These are phyloP conservation scores for Oopsacas minuta DNA, from an alignment of 37 sponge, comb jelly and placozoan genomes.

Conservation along the genomic window DNA sequence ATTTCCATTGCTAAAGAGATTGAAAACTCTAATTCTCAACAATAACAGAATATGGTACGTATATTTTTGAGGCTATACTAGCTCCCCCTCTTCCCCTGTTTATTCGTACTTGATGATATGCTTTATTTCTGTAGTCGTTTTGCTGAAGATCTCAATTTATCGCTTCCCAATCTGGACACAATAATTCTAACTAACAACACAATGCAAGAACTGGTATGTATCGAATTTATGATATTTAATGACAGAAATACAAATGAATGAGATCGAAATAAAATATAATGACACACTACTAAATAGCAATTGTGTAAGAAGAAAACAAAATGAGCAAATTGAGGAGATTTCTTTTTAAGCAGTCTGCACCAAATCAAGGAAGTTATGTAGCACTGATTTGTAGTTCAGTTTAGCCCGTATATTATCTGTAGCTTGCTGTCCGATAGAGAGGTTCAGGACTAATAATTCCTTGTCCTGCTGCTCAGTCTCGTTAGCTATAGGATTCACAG, in stretches of 20 bases:
- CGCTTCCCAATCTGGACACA: slow-evolving; percentile 54
- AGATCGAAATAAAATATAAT: background rate
- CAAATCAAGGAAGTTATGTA: background rate
- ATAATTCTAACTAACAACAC: slow-evolving; percentile 73
- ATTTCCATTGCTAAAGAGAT: slow-evolving; percentile 69
- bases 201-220: slow-evolving; percentile 65
- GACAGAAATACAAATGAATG: background rate
- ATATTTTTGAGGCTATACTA: background rate
- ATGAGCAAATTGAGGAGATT: background rate
- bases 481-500: background rate
- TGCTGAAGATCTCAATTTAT: slow-evolving; percentile 46
- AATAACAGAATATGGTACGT: slow-evolving; percentile 84
- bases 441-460: background rate
- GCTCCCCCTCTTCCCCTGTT: background rate
- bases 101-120: background rate
- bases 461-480: background rate
- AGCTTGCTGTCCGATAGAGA: background rate
- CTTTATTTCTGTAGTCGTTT: slow-evolving; percentile 50
- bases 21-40: slow-evolving; percentile 60
- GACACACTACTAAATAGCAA: background rate
- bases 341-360: background rate
- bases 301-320: background rate
- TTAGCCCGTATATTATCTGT: background rate
- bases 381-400: background rate
- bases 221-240: background rate